Evolutionary conservation across 2,113 vertebrate species (phyloP), one percentile per base, ranked within the genome.

Genomic region (Grus americana): DNA sequence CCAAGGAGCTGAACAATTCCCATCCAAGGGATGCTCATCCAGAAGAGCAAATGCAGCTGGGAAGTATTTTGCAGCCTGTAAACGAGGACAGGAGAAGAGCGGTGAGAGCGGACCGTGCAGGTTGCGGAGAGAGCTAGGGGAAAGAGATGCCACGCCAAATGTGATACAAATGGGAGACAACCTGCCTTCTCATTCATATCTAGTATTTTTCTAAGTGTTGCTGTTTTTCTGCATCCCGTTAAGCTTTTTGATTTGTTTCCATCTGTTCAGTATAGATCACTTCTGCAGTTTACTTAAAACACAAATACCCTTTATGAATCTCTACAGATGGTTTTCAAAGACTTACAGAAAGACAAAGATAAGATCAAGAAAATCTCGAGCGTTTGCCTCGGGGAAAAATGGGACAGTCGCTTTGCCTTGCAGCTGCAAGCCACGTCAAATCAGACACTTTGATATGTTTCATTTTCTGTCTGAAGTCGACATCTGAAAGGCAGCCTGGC

Each of bases 161-260:
- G 72, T 12, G 76, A 79, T 10, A 66, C 65, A 92, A 88, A 88
- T 27, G 88, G 91, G 81, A 94, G 67, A 63, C 92, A 95, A 94
- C 94, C 93, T 96, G 85, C 88, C 96, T 93, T 19, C 95, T 93
- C 82, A 27, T 81, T 87, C 93, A n/a, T 57, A 92, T 62, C 94
- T 81, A 94, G 93, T 50, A 55, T 83, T 94, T 97, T 81, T 81
- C 90, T 59, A 93, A 96, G 90, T 86, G 95, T 97, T 96, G 93
- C 96, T 96, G 92, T 75, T 96, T 95, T 91, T 88, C 95, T 93
- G 92, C 92, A 95, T 96, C 95, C 95, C 23, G 81, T 94, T 97
- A 97, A 97, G 97, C 95, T 96, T 97, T 97, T 97, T 97, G 95
- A 97, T 97, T 97, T 97, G 92, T 97, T 96, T 95, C 97, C 96